Conservation (phyloP, 1,140 invertebrate genomes). For the Drosophila punjabiensis region DNA sequence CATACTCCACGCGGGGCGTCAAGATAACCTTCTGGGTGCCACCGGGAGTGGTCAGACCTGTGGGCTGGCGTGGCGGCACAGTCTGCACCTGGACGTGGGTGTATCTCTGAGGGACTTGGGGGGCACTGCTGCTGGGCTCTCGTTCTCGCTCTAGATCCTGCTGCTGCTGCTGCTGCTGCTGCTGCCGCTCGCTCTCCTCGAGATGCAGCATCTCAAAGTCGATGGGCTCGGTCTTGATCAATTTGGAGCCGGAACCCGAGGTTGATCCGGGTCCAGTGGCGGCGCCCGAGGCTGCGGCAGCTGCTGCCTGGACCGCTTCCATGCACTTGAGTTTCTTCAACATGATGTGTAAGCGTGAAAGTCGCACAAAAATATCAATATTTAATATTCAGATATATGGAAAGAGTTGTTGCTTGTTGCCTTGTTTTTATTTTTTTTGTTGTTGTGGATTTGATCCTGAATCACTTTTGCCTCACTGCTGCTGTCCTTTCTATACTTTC, state of each 20-base stretch:
- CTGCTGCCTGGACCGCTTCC: conserved; percentile 70
- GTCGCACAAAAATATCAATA: conserved; percentile 49
- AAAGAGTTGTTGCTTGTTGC: conserved; percentile 25
- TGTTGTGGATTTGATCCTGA: conserved; percentile 72
- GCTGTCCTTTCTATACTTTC: conserved; percentile 27
- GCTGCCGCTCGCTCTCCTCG: conserved; percentile 56
- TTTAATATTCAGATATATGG: conserved; percentile 41
- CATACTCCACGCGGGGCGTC: conserved; percentile 76
- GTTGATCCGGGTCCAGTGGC: conserved; percentile 4
- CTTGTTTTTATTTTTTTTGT: conserved; percentile 15
- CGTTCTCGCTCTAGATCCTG: conserved; percentile 14
- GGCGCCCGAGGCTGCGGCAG: conserved; percentile 36
- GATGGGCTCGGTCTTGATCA: conserved; percentile 79
- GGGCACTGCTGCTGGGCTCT: conserved; percentile 18
- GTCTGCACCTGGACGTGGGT: conserved; percentile 82
- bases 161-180: conserved; percentile 16
- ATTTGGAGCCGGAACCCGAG: conserved; percentile 29
- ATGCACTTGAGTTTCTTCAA: conserved; percentile 82
- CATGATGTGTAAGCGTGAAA: conserved; percentile 51
- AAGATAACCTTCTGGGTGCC: conserved; percentile 82
- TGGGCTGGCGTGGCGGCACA: conserved; percentile 72
- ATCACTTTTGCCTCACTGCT: conserved; percentile 64
- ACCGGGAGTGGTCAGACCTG: conserved; percentile 57
- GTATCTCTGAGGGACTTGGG: conserved; percentile 49
- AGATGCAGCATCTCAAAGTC: conserved; percentile 80